Evolutionary conservation across 2,113 vertebrate species (phyloP), one percentile per base, ranked within the genome.

Genomic region (Hirundichthys speculiger): DNA sequence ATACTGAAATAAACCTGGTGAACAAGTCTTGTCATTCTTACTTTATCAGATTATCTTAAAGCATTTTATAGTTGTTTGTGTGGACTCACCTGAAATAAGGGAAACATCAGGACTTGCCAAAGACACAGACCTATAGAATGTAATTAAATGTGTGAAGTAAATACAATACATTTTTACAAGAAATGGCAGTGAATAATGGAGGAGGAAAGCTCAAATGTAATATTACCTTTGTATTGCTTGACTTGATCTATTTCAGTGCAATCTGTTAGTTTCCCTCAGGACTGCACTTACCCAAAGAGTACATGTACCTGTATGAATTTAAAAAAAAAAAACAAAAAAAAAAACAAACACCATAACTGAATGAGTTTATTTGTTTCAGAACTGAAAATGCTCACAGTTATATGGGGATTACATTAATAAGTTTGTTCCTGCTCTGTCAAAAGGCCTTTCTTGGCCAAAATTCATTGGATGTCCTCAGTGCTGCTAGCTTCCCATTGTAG

Each of bases 301-400:
- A 34, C 30, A 34, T 4, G 30, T 13, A 42, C 1, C 11, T 1
- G 14, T 46, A 54, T n/a, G n/a, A n/a, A n/a, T n/a, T n/a, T 19
- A 64, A 71, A 85, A 22, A 74, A 79, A 30, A 70, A 73, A 73
- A 66, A n/a, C 19, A 64, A 71, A 85, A 22, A 74, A 79, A 30
- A 70, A 73, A 73, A 66, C 73, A 60, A 65, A 73, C 58, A 73
- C 58, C 46, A 71, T 94, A 92, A 94, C 90, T 91, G 94, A 95
- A 96, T 93, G 93, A 95, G 91, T 98, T 98, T 97, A 98, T 92
- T 98, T 95, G 92, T 93, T 95, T 93, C 86, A 92, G 94, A 94
- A 96, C 91, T 94, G 92, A 94, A 93, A 94, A 93, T 94, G 95
- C 94, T 97, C 96, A 97, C 95, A 96, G 94, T 95, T 95, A 94